Evolutionary conservation across 2,797 vertebrate genomes (phyloP), one percentile per base, ranked within the genome.

Genomic region (Oreochromis grahami): DNA sequence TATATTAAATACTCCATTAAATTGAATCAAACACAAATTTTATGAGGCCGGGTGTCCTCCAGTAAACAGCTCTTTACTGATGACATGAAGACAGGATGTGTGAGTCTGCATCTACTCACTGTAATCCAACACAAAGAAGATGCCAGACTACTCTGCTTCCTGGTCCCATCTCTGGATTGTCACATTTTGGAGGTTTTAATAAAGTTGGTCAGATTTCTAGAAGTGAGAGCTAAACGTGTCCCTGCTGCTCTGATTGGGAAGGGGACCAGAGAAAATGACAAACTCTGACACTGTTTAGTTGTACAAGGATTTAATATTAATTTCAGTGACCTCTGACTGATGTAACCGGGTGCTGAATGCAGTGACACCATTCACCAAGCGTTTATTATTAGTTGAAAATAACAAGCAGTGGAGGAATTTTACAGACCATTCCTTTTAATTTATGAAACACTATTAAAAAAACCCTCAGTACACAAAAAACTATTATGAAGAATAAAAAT

Each of bases 361-460:
- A 24, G 51, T 21, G 51, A 53, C 51, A 60, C 17, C 29, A 11
- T 60, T 60, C 56, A 60, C 56, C 2, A 1, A 60, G 17, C 56
- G 0, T 34, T 1, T 34, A 34, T 34, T 60, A 4, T 34, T 19
- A 60, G 56, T 29, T 60, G 56, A 60, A 12, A 34, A 34, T 60
- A 60, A 34, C 1, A 60, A 60, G 56, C 9, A 11, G 56, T 58
- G 56, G 56, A 34, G 56, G 29, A 19, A 1, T 1, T 58, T 32
- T 60, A 1, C 2, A 60, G 29, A n/a, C 17, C 13, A 2, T 43
- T 43, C 5, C 0, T 2, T 34, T 60, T 7, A 1, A 5, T 36
- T 36, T 36, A 60, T 60, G 17, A 60, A 36, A 12, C 56, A 7
- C 56, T 60, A 32, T 60, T 60, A 19, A 34, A 34, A 19, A 32